Evolutionary conservation across 2,113 vertebrate species (phyloP).

Genomic region (Percina caprodes): DNA sequence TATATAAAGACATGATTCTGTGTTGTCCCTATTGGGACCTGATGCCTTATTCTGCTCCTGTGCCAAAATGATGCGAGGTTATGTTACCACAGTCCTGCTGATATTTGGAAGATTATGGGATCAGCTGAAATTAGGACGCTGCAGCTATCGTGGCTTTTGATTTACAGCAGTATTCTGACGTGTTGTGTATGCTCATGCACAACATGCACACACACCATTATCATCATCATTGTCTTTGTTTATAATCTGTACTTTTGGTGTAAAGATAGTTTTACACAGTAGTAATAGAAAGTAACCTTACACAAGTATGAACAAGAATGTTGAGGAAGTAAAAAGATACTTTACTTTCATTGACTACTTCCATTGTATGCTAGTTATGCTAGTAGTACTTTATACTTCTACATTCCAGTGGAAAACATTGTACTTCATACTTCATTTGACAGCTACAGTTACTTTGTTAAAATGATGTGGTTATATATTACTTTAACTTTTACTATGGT

Average conservation of each 20-base stretch:
- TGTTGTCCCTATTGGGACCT: constrained; percentile 26
- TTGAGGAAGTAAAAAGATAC: too few relatives aligned
- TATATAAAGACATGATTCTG: constrained; percentile 22
- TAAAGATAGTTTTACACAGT: not conserved
- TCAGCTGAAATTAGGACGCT: constrained; percentile 69
- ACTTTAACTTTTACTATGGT: not conserved
- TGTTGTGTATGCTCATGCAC: not conserved
- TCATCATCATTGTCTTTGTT: not conserved
- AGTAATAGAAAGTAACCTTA: not conserved
- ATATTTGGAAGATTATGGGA: constrained; percentile 71
- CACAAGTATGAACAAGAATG: not conserved
- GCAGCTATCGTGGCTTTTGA: constrained; percentile 44
- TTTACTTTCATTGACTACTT: not conserved
- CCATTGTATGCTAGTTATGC: too few relatives aligned
- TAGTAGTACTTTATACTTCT: too few relatives aligned
- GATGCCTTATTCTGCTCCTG: constrained; percentile 40
- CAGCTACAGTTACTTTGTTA: too few relatives aligned
- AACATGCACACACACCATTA: not conserved
- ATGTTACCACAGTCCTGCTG: constrained; percentile 53
- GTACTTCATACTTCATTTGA: not conserved
- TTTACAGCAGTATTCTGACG: constrained; percentile 34
- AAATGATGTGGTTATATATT: not conserved
- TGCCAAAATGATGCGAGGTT: constrained; percentile 44
- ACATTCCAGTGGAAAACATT: not conserved
- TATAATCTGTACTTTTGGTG: not conserved